Conservation (phyloP, 2,113 vertebrate genomes). For the Aspiorhynchus laticeps region DNA sequence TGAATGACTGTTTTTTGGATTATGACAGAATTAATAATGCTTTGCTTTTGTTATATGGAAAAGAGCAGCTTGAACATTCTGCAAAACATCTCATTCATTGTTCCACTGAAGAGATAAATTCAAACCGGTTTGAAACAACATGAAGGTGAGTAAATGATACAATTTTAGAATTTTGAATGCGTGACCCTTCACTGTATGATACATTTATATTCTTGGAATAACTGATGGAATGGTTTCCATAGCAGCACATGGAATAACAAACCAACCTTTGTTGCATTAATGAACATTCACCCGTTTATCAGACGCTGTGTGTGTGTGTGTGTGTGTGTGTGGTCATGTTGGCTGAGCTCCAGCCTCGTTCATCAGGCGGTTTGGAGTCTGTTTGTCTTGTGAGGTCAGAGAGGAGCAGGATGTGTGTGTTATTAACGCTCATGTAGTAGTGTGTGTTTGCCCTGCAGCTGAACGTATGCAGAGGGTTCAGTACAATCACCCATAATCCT, state of each 20-base stretch:
- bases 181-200: background rate
- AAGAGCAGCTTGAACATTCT: background rate
- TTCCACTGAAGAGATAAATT: background rate
- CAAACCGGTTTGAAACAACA: background rate
- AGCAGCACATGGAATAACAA: background rate
- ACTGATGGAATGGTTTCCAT: background rate
- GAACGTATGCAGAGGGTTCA: constrained; percentile 14
- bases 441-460: constrained; percentile 29
- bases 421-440: background rate
- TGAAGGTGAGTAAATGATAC: background rate
- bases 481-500: constrained; percentile 19
- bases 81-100: background rate
- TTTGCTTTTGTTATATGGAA: background rate
- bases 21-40: background rate
- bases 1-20: background rate
- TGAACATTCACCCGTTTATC: background rate
- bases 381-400: constrained; percentile 34
- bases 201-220: background rate
- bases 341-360: constrained; percentile 10
- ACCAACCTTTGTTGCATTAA: background rate
- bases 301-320: background rate
- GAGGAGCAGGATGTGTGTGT: constrained; percentile 29
- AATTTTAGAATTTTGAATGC: background rate
- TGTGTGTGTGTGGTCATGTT: constrained; percentile 23
- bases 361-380: constrained; percentile 13